A percentile compares a stretch with the other conserved stretches of the same genome.
phyloP scores from a whole-genome alignment of 2,888 invertebrate species.

The Leptinotarsa tumamoca region DNA sequence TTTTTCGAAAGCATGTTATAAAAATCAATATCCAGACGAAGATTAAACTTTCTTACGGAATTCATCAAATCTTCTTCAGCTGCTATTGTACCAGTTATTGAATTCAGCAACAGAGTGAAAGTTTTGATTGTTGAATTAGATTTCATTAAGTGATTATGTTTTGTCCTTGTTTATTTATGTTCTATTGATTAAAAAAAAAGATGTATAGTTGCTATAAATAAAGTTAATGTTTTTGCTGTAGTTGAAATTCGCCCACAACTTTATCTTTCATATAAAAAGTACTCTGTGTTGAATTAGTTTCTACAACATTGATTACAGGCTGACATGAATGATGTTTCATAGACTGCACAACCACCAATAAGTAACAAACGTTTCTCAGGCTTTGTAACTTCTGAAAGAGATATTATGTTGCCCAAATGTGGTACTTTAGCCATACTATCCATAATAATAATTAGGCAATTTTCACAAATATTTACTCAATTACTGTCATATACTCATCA shows the following conservation, averaged over 20 bases:
- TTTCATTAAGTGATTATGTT: too few species aligned
- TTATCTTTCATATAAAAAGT: too few species aligned
- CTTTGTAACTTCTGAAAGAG: slow-evolving; percentile 71
- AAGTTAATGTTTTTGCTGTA: too few species aligned
- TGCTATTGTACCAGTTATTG: slow-evolving; percentile 74
- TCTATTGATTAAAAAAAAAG: too few species aligned
- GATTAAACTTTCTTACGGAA: slow-evolving; percentile 70
- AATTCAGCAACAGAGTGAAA: slow-evolving; percentile 80
- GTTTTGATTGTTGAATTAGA: slow-evolving; percentile 70
- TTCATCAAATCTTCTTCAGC: slow-evolving; percentile 78
- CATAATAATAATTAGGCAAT: too few species aligned
- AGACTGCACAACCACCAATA: slow-evolving; percentile 80
- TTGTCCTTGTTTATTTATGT: too few species aligned
- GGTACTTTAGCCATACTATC: slow-evolving; percentile 69
- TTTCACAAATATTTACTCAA: too few species aligned
- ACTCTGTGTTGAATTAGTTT: too few species aligned
- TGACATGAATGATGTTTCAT: slow-evolving; percentile 77
- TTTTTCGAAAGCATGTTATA: slow-evolving; percentile 89
- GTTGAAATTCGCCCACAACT: too few species aligned
- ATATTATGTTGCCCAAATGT: slow-evolving; percentile 72
- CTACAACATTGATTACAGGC: slow-evolving; percentile 66
- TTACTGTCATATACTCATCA: too few species aligned
- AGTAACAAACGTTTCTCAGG: slow-evolving; percentile 79
- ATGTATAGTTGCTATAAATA: too few species aligned
- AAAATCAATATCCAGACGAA: slow-evolving; percentile 83